These are phyloP conservation scores for Pseudobourletiella spinata DNA, from an alignment of 1,140 invertebrate species.

Conservation along the genomic window DNA sequence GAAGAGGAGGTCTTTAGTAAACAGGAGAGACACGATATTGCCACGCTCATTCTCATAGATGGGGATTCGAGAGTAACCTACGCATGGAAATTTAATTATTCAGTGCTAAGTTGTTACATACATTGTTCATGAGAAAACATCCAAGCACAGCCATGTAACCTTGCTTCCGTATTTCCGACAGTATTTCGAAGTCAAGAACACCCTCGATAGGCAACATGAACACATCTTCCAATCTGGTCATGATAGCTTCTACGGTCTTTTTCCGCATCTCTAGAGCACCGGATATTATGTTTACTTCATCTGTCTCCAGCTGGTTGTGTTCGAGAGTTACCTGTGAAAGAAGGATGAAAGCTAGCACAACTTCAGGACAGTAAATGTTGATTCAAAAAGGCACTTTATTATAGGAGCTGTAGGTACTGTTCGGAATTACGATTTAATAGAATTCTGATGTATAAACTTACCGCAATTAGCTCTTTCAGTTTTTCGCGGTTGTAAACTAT, in stretches of 20 bases:
- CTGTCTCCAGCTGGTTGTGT: conserved; percentile 46
- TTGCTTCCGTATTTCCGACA: conserved; percentile 51
- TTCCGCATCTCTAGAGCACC: conserved; percentile 49
- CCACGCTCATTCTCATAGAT: conserved; percentile 48
- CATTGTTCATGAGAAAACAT: too few species aligned
- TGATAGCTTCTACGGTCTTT: conserved; percentile 47
- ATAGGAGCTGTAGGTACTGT: too few species aligned
- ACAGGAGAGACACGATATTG: conserved; percentile 53
- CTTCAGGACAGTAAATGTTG: too few species aligned
- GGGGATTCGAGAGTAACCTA: conserved; percentile 56
- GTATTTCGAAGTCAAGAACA: conserved; percentile 51
- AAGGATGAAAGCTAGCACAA: too few species aligned
- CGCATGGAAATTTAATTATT: conserved; percentile 16
- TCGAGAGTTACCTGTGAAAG: conserved; percentile 39
- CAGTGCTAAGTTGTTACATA: background rate
- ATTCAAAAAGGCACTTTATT: too few species aligned
- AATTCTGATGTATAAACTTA: too few species aligned
- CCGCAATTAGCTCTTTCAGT: conserved; percentile 89
- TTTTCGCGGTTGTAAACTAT: conserved; percentile 93
- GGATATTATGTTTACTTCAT: conserved; percentile 53
- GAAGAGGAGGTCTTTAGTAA: conserved; percentile 58
- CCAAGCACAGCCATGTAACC: too few species aligned
- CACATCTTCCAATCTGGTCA: conserved; percentile 53
- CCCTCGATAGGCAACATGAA: conserved; percentile 50
- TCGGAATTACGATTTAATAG: too few species aligned